A percentile compares a stretch with the other conserved stretches of the same genome.
Conservation (phyloP, 2,797 vertebrate genomes). For the Odontamblyopus rebecca region DNA sequence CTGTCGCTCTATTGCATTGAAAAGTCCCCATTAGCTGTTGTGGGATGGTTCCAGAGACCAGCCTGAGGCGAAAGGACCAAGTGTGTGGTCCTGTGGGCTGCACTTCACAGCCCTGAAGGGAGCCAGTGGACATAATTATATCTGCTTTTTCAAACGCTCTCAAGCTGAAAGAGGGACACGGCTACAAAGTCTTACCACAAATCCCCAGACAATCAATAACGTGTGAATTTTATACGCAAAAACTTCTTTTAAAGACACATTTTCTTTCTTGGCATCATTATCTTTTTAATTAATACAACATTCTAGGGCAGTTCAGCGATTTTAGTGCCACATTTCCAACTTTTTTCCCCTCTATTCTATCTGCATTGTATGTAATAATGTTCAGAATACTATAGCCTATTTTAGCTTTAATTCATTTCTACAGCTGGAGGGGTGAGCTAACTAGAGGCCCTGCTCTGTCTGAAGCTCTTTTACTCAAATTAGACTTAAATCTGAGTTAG, state of each 20-base stretch:
- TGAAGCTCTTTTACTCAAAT: too few relatives aligned
- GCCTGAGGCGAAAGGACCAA: not conserved
- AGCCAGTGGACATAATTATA: not conserved
- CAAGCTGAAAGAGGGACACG: not conserved
- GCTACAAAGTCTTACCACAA: not conserved
- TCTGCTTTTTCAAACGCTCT: constrained; percentile 2
- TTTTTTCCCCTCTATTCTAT: too few relatives aligned
- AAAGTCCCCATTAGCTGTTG: constrained; percentile 2
- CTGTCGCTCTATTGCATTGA: not conserved
- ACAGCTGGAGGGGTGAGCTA: too few relatives aligned
- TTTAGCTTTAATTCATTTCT: too few relatives aligned
- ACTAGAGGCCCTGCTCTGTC: too few relatives aligned
- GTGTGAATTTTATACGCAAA: not conserved
- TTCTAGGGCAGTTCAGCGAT: not conserved
- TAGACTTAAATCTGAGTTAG: too few relatives aligned
- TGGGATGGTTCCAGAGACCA: not conserved
- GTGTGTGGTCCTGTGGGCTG: not conserved
- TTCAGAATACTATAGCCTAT: too few relatives aligned
- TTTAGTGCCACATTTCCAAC: not conserved
- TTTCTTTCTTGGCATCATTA: not conserved
- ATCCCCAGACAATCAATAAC: not conserved
- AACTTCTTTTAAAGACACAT: not conserved
- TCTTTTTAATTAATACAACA: not conserved
- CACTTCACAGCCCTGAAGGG: not conserved
- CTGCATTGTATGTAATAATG: too few relatives aligned